phyloP scores from a whole-genome alignment of 1,140 invertebrate genomes.

The Venturia canescens region DNA sequence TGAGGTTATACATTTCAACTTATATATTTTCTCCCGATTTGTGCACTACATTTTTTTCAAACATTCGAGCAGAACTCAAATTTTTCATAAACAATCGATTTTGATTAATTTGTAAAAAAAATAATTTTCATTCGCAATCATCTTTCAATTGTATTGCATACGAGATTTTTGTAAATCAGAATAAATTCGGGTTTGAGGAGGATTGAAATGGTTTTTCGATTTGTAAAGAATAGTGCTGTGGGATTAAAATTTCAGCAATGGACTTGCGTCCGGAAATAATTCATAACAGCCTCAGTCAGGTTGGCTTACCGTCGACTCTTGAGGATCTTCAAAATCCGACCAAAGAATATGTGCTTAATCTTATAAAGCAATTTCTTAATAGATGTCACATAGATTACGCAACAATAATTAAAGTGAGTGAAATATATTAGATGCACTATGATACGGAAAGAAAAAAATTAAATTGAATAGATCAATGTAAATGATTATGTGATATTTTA shows the following conservation, averaged over 20 bases:
- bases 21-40: no score
- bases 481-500: background rate
- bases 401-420: constrained; percentile 56
- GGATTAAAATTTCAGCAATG: constrained; percentile 3
- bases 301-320: constrained; percentile 57
- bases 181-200: no score
- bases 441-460: background rate
- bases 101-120: no score
- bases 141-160: no score
- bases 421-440: background rate
- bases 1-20: no score
- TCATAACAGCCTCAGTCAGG: constrained; percentile 55
- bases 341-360: constrained; percentile 58
- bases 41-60: no score
- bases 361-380: constrained; percentile 59
- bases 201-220: no score
- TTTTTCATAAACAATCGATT: no score
- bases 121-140: no score
- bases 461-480: background rate
- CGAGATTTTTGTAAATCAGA: no score
- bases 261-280: constrained; percentile 50
- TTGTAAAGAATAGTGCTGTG: no score
- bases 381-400: constrained; percentile 54
- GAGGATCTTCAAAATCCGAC: constrained; percentile 63
- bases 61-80: no score